Evolutionary conservation across 2,888 invertebrate species (phyloP), one percentile per base, ranked within the genome.

Genomic region (Celastrina argiolus): DNA sequence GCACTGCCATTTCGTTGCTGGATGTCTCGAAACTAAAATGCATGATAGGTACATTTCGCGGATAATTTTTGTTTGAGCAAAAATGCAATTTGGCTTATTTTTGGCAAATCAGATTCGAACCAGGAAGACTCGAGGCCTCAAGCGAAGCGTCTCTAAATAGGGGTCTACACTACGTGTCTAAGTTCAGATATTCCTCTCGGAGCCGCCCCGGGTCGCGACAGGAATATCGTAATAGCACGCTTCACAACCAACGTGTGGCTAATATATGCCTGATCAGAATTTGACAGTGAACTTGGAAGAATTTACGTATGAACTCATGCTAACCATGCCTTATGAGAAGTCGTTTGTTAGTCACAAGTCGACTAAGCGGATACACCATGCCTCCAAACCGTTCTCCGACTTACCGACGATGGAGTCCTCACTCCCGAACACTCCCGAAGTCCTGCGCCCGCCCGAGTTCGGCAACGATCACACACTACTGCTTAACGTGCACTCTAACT

Each of bases 181-280:
- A 84, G 72, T 81, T 72, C 73, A 72, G 79, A 81, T 80, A 79
- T 81, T 81, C 78, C 84, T 83, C 83, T 81, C 81, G 78, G 79
- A 78, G 77, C 73, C 73, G 64, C 12, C 7, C 18, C 41, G 51
- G 72, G 66, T 71, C 69, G 71, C 67, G 75, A 81, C 83, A 83
- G 80, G 78, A 78, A 81, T 77, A 81, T 74, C 74, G 78, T 80
- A 86, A 84, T 85, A 89, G 88, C 88, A 88, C 89, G 89, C 82
- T 81, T 90, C 90, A 89, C 89, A 90, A 90, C 89, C 89, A 84
- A 85, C 83, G 87, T 88, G 85, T 83, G 89, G 89, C 88, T 75
- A 22, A 58, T 31, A 51, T 81, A 80, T 79, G 87, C 87, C 81
- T 83, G 80, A 82, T 78, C 80, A 77, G 81, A 76, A 88, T 88